Base-by-base conservation (phyloP, 2,797 vertebrate species). In the Enoplosus armatus region DNA sequence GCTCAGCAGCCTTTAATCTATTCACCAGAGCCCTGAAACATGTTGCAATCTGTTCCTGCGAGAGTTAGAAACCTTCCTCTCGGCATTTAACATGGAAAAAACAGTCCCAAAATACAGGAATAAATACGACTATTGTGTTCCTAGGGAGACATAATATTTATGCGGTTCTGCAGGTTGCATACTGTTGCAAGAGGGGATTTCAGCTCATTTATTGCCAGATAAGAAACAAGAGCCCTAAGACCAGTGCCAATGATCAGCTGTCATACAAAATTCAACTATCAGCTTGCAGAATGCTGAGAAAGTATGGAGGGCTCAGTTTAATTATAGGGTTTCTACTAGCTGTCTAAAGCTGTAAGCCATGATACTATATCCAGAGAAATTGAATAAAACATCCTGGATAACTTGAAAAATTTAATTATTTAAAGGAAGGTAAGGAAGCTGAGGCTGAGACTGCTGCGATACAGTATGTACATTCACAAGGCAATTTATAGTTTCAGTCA, bases 81-180 rank as follows among this genome's bases (percentile, higher is more conserved):
- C 78, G 66, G 82, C 89, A 80, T 86, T 79, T 83, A 80, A 82
- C 84, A 85, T 71, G 82, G 83, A 89, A 93, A 89, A 87, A 85
- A 85, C 86, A 73, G 72, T 68, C 79, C 85, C 74, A 90, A 92
- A 95, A 93, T 85, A 91, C 91, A 90, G 79, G 82, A 93, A 92
- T 89, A 94, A 94, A 93, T 92, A 93, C 22, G 20, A 85, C 90
- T 91, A 90, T 93, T 94, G 93, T 93, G 95, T 95, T 96, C 90
- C 94, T 86, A 93, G 87, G 93, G 93, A 95, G 90, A 95, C 93
- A 93, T 92, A 94, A 95, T 95, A 94, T 95, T 94, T 93, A 90
- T 89, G 88, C 3, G 71, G 85, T 87, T 93, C 76, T 80, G 88
- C 83, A 90, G 90, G 90, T 94, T 93, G 87, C 82, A 86, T 54